These are phyloP conservation scores for Micropoecilia bifurca DNA, from an alignment of 2,797 vertebrate genomes.

Conservation along the genomic window DNA sequence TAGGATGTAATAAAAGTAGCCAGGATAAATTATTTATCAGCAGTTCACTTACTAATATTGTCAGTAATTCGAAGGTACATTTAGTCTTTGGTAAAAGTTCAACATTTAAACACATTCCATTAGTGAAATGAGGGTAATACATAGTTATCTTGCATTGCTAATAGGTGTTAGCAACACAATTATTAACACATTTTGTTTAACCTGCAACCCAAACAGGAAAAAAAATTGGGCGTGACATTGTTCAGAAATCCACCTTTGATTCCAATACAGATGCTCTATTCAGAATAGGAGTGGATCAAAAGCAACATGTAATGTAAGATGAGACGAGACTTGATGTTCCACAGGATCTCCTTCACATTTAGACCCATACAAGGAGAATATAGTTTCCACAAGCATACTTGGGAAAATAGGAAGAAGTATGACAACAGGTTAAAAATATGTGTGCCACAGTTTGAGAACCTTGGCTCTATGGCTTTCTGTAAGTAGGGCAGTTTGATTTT, in stretches of 20 bases:
- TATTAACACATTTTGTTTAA: neutral
- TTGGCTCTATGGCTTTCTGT: neutral
- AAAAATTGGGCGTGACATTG: neutral
- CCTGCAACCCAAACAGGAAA: neutral
- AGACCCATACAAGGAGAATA: neutral
- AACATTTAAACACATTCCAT: neutral
- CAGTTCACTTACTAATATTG: neutral
- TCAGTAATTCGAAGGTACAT: neutral
- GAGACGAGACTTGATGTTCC: neutral
- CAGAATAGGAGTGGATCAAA: neutral
- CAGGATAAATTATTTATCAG: neutral
- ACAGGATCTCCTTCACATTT: neutral
- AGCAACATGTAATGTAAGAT: neutral
- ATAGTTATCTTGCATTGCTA: neutral
- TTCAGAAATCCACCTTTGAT: neutral
- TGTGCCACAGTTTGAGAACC: neutral
- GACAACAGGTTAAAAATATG: neutral
- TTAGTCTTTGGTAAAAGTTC: neutral
- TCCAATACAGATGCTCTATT: neutral
- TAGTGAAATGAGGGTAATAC: neutral
- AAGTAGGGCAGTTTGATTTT: neutral
- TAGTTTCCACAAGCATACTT: neutral
- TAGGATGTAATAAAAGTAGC: neutral
- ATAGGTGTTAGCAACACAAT: neutral
- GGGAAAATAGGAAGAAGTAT: conserved; percentile 1